These are phyloP conservation scores for Tachysurus fulvidraco DNA, from an alignment of 2,113 vertebrate genomes.

Conservation along the genomic window DNA sequence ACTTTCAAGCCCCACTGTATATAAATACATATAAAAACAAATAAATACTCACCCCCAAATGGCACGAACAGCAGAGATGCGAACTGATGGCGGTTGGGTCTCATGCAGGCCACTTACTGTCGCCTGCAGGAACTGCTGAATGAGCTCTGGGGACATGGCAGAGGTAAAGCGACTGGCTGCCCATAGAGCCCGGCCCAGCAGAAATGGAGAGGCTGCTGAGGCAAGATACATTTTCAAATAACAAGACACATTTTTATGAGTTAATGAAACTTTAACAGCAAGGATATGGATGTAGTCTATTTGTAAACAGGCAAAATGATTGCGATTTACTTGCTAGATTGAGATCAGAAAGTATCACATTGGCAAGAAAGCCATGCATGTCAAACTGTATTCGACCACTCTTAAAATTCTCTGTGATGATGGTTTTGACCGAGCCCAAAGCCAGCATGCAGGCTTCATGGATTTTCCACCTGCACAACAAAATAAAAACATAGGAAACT, in stretches of 20 bases:
- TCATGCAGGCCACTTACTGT: slow-evolving; percentile 95
- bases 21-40: too few relatives aligned
- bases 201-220: slow-evolving; percentile 85
- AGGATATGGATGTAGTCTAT: not conserved
- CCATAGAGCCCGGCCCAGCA: slow-evolving; percentile 94
- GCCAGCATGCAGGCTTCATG: slow-evolving; percentile 98
- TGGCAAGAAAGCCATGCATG: slow-evolving; percentile 95
- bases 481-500: not conserved
- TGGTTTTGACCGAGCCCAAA: slow-evolving; percentile 92
- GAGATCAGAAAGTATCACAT: slow-evolving; percentile 91
- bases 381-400: slow-evolving; percentile 92
- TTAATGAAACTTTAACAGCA: not conserved
- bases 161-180: slow-evolving; percentile 95
- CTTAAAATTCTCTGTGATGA: slow-evolving; percentile 93
- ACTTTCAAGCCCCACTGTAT: not conserved
- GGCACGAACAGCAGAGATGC: slow-evolving; percentile 94
- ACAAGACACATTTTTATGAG: not conserved
- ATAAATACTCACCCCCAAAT: slow-evolving; percentile 89
- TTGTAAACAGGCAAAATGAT: too few relatives aligned
- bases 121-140: slow-evolving; percentile 97
- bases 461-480: slow-evolving; percentile 89
- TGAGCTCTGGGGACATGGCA: slow-evolving; percentile 95
- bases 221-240: not conserved
- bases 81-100: slow-evolving; percentile 90
- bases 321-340: slow-evolving; percentile 81